phyloP scores from a whole-genome alignment of 2,797 vertebrate genomes.

The Manis crassicaudata region DNA sequence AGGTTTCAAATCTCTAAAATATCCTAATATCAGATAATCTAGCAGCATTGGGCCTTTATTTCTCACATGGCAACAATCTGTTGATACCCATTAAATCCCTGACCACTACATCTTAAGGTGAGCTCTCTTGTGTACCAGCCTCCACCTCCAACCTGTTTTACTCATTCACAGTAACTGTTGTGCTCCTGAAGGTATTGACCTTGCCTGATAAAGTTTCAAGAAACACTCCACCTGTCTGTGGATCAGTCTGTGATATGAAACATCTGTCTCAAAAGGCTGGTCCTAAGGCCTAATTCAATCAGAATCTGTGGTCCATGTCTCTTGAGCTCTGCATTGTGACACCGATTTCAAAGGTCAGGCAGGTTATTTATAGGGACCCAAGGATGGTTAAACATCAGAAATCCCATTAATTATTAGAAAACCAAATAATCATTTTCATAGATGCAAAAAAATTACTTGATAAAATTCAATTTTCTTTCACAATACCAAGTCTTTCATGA shows the following conservation, averaged over 20 bases:
- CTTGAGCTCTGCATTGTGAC: not conserved
- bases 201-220: not conserved
- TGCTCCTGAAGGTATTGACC: not conserved
- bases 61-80: not conserved
- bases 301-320: not conserved
- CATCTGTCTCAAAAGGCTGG: not conserved
- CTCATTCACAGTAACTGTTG: not conserved
- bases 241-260: not conserved
- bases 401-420: not conserved
- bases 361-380: not conserved
- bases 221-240: no score
- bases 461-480: not conserved
- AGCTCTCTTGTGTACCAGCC: rapidly evolving
- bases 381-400: not conserved
- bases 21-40: not conserved
- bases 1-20: not conserved
- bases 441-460: not conserved
- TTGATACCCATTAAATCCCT: no score
- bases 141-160: not conserved
- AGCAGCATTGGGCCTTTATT: not conserved
- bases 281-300: not conserved
- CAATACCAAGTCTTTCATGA: not conserved
- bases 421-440: not conserved
- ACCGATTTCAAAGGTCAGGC: not conserved
- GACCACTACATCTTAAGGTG: no score